Evolutionary conservation across 1,140 invertebrate species (phyloP).

Genomic region (Stratiolaelaps scimitus): DNA sequence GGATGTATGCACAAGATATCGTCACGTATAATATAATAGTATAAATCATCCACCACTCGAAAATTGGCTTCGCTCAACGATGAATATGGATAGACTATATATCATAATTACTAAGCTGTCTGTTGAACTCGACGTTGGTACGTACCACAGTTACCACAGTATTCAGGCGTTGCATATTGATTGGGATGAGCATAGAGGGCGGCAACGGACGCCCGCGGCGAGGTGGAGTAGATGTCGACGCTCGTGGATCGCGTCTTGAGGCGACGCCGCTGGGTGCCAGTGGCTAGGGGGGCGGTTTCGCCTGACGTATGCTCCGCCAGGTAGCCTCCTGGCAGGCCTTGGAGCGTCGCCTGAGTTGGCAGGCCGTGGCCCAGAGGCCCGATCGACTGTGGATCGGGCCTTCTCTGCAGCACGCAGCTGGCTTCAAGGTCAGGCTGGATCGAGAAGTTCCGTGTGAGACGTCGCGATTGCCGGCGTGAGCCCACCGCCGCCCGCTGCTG

Average conservation of each 20-base stretch:
- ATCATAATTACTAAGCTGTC: no score
- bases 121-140: background rate
- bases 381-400: constrained; percentile 1
- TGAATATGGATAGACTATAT: no score
- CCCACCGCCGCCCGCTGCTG: background rate
- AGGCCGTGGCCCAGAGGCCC: constrained; percentile 14
- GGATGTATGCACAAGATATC: no score
- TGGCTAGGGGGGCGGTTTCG: background rate
- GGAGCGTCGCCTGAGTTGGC: background rate
- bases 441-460: constrained; percentile 27
- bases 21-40: no score
- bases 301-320: background rate
- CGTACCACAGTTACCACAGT: constrained; percentile 21
- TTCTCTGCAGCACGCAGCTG: constrained; percentile 16
- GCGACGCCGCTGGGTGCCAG: background rate
- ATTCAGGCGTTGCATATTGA: constrained; percentile 27
- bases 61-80: no score
- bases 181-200: constrained; percentile 17
- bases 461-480: constrained; percentile 14
- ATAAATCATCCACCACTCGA: no score
- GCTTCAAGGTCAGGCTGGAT: constrained; percentile 24
- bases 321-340: background rate
- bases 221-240: constrained; percentile 25
- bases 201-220: constrained; percentile 10
- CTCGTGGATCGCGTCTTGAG: constrained; percentile 20